Base-by-base conservation (phyloP, 2,888 invertebrate species). In the Volucella inflata region DNA sequence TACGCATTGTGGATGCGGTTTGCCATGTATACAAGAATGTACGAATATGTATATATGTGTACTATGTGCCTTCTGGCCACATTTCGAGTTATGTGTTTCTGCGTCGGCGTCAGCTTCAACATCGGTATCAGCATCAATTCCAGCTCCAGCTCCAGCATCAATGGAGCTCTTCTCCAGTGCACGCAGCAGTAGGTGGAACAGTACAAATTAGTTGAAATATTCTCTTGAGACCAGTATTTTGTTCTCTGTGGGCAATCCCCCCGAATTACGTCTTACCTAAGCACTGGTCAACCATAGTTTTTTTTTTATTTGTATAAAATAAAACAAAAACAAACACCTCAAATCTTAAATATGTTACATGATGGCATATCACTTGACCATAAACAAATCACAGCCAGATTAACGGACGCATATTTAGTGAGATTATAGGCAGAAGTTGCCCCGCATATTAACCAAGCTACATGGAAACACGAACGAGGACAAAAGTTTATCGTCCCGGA, bases 181-280 rank as follows among this genome's bases (percentile, higher is more conserved):
- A 80, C 84, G 84, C 84, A 84, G 84, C 84, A 85, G 84, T 85
- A 85, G 80, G 84, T 85, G 80, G 80, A 80, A 80, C 80, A 80
- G 76, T 85, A 76, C 80, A 85, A 85, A 85, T 85, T 80, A 80
- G 80, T 72, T 80, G 76, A 60, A 65, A 65, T 74, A 70, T 70
- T 55, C 82, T 68, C 68, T 57, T 57, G 72, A 38, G 72, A 60
- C 76, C 74, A 17, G 57, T 30, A 71, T 70, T 53, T 59, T 21
- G 74, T 85, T 76, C 71, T 60, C 70, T 30, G 70, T 70, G 42
- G 81, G 81, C 80, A 80, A 85, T 85, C 76, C 80, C 81, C 71
- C 76, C 76, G 80, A 76, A 80, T 85, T 85, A 85, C 80, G 85
- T 80, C 80, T 6, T 30, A 30, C 30, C 30, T 30, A 6, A 30